Evolutionary conservation across 2,888 invertebrate species (phyloP), one percentile per base, ranked within the genome.

Genomic region (Nemurella pictetii): DNA sequence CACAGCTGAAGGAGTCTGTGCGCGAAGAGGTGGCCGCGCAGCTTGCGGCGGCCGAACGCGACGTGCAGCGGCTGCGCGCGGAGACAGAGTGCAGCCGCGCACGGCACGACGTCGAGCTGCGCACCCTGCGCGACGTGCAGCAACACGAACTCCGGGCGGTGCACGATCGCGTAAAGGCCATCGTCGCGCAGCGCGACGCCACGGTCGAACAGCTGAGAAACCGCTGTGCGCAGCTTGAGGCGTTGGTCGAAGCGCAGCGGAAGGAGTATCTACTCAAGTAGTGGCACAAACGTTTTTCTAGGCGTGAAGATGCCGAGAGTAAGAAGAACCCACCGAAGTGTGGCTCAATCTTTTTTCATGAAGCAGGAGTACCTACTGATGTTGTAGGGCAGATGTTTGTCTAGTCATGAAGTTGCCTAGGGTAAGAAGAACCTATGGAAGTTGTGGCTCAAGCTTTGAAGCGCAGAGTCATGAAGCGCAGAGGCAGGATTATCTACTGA

Each of bases 151-250:
- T 82, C 26, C 72, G 55, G 20, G 82, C 82, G 28, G 82, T 82
- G 72, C 55, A 72, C 29, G 55, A 27, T 25, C 27, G 82, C 88
- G 95, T 97, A 25, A 96, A 96, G 90, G 93, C 95, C 85, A 95
- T 96, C 0, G 94, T 97, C 27, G 94, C 95, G 0, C 94, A 95
- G 86, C 96, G 96, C 89, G 96, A 96, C 89, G 94, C 95, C 3
- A 93, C 95, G 7, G 93, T 96, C 83, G 93, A 94, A 86, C 93
- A 95, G 85, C 90, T 96, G 36, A 93, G 95, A 87, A 94, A 95
- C 89, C 94, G 95, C 89, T 95, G 95, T 87, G 92, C 94, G 0
- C 93, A 96, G 86, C 89, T 97, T 85, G 96, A 97, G 89, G 93
- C 92, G 86, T 91, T 96, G 91, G 89, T 96, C 85, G 94, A 96